Evolutionary conservation across 2,113 vertebrate species (phyloP).

Genomic region (Bolborhynchus lineola): DNA sequence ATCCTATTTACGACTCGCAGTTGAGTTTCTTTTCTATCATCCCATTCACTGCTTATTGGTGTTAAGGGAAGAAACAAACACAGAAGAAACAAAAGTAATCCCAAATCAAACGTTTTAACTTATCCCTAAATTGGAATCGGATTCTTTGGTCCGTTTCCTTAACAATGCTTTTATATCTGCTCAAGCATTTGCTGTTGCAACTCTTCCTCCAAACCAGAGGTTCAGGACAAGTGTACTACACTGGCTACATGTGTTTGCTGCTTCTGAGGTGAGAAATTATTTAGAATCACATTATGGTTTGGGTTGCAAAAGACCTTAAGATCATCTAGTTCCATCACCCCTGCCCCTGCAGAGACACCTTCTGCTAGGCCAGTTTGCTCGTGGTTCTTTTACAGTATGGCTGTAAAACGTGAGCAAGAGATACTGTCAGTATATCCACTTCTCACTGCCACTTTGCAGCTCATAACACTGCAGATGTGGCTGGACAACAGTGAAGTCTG

Average conservation of each 20-base stretch:
- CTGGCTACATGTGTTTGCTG: neutral
- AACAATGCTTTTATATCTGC: neutral
- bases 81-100: neutral
- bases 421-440: fast-evolving
- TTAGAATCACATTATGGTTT: neutral
- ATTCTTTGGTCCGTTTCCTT: neutral
- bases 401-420: neutral
- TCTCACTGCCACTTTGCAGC: neutral
- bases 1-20: neutral
- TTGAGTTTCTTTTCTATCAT: neutral
- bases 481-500: neutral
- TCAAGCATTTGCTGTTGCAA: neutral
- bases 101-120: neutral
- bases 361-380: neutral
- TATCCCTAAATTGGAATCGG: neutral
- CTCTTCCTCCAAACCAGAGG: neutral
- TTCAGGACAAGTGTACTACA: neutral
- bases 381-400: neutral
- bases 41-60: neutral
- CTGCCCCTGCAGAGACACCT: neutral
- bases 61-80: neutral
- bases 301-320: neutral
- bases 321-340: neutral
- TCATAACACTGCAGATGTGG: neutral
- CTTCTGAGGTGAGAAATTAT: neutral